Conservation (phyloP, 2,888 invertebrate species). For the Chydorus sphaericus region DNA sequence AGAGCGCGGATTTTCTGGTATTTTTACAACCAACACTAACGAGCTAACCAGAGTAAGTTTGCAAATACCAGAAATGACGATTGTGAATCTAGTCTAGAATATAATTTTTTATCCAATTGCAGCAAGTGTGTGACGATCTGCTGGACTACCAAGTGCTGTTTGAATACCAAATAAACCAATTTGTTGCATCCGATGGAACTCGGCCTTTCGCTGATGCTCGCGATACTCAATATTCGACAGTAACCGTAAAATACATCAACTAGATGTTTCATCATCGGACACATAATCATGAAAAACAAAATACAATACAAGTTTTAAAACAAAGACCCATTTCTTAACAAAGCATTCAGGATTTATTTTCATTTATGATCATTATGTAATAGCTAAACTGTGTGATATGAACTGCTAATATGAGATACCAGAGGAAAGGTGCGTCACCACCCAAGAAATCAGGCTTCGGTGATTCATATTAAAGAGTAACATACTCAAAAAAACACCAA, state of each 20-base stretch:
- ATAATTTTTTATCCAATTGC: conserved; percentile 23
- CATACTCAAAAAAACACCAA: too few species aligned
- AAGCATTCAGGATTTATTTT: too few species aligned
- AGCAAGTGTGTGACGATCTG: conserved; percentile 69
- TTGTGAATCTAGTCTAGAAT: neutral
- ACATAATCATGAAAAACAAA: neutral
- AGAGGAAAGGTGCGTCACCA: too few species aligned
- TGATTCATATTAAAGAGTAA: too few species aligned
- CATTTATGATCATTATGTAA: too few species aligned
- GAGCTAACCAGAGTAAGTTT: conserved; percentile 65
- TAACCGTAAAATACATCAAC: conserved; percentile 6
- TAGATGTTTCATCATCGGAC: neutral
- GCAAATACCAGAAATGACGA: neutral
- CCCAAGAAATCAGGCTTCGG: too few species aligned
- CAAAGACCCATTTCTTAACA: too few species aligned
- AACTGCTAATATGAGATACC: too few species aligned
- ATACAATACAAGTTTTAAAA: too few species aligned
- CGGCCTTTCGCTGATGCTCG: conserved; percentile 60
- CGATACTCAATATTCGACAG: conserved; percentile 41
- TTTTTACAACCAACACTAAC: conserved; percentile 75
- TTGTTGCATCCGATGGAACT: conserved; percentile 50
- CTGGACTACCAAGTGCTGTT: conserved; percentile 59
- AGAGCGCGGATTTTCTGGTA: conserved; percentile 48
- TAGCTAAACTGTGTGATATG: too few species aligned
- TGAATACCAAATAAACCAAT: conserved; percentile 68